A percentile compares a stretch with the other conserved stretches of the same genome.
Conservation (phyloP, 2,797 vertebrate species). For the Sebastes vulpes region DNA sequence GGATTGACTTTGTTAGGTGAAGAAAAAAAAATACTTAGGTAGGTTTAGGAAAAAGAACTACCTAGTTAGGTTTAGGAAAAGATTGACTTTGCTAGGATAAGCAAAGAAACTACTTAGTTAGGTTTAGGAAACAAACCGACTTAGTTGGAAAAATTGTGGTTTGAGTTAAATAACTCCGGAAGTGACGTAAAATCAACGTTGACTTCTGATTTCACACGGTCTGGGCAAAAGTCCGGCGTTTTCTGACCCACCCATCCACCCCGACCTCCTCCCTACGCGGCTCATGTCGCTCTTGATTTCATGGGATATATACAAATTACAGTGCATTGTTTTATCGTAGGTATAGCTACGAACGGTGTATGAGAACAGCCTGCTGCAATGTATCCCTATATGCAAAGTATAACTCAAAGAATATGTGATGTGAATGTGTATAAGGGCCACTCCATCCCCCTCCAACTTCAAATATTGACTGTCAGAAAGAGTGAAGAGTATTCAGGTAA, state of each 20-base stretch:
- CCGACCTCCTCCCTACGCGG: too few species aligned
- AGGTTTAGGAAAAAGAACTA: too few species aligned
- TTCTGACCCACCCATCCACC: too few species aligned
- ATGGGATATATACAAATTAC: neutral
- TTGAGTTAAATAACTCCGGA: neutral
- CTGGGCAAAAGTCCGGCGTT: too few species aligned
- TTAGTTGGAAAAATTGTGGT: neutral
- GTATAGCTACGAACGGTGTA: neutral
- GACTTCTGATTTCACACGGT: neutral
- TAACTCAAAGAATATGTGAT: constrained; percentile 14
- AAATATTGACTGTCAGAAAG: constrained; percentile 72
- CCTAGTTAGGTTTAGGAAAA: too few species aligned
- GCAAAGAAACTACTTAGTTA: too few species aligned
- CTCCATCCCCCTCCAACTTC: constrained; percentile 36
- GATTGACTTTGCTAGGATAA: too few species aligned
- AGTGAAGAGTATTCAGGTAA: constrained; percentile 53
- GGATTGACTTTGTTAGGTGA: too few species aligned
- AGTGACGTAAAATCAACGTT: neutral
- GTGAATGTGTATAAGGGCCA: constrained; percentile 10
- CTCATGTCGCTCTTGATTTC: too few species aligned
- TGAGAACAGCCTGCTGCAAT: neutral
- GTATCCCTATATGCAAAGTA: constrained; percentile 15
- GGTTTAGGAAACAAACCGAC: too few species aligned
- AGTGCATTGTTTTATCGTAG: neutral
- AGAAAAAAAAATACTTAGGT: too few species aligned